Conservation (phyloP, 2,113 vertebrate genomes). For the Saimiri boliviensis region DNA sequence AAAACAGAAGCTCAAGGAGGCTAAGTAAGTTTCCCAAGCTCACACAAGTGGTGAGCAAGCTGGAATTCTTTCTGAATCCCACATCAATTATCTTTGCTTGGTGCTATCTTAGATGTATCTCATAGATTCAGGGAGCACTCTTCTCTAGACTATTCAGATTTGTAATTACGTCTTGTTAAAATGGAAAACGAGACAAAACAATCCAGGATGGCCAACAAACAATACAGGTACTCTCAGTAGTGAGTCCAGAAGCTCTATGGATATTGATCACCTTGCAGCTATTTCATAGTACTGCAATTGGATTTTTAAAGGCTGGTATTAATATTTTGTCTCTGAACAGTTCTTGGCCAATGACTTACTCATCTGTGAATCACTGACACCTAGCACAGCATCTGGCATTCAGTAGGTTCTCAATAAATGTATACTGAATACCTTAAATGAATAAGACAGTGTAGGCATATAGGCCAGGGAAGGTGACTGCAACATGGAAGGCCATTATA, state of each 20-base stretch:
- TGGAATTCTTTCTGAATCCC: not conserved
- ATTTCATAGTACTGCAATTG: not conserved
- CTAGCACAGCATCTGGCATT: not conserved
- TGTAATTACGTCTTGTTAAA: not conserved
- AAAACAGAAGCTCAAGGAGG: not conserved
- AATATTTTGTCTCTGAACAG: not conserved
- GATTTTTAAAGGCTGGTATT: not conserved
- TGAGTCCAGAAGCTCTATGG: not conserved
- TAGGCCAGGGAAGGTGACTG: not conserved
- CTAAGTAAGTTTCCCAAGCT: not conserved
- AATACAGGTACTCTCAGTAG: not conserved
- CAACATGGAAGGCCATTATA: not conserved
- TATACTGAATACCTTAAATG: not conserved
- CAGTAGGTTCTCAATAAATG: not conserved
- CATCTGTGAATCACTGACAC: not conserved
- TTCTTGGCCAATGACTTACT: not conserved
- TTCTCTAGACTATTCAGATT: not conserved
- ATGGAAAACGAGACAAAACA: not conserved
- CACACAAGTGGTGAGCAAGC: not conserved
- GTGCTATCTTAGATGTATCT: not conserved
- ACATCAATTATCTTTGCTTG: not conserved
- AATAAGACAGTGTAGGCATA: not conserved
- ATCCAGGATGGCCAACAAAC: not conserved
- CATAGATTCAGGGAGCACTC: not conserved
- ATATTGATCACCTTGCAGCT: not conserved